Percentiles rank a stretch among this genome's conserved stretches.
phyloP scores from a whole-genome alignment of 2,888 invertebrate genomes.

The Tenthredo distinguenda region DNA sequence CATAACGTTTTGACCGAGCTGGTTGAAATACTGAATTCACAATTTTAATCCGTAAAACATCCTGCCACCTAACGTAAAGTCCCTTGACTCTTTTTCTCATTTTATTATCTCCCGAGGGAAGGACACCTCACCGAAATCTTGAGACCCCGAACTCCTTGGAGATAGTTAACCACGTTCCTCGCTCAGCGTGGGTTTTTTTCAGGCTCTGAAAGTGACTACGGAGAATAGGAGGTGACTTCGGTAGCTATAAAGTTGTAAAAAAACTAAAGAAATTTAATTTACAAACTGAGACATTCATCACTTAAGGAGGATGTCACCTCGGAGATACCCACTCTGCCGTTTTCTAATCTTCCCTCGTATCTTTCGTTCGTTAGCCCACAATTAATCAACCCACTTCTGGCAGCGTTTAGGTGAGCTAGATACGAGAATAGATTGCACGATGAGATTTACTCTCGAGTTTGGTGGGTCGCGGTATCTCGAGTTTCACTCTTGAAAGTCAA shows the following conservation, averaged over 20 bases:
- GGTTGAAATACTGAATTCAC: not conserved
- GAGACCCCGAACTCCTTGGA: not conserved
- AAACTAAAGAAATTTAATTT: not conserved
- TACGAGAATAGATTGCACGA: slow-evolving; percentile 10
- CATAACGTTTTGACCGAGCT: not conserved
- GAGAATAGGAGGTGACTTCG: not conserved
- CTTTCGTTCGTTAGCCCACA: not conserved
- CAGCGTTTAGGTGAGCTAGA: not conserved
- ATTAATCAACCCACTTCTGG: not conserved
- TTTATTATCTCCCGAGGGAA: not conserved
- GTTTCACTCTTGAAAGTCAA: not conserved
- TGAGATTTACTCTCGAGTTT: not conserved
- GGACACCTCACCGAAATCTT: not conserved
- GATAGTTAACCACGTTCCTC: not conserved
- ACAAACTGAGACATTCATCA: not conserved
- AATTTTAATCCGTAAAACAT: not conserved
- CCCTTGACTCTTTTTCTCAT: not conserved
- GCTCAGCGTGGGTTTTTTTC: not conserved
- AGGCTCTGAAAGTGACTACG: not conserved
- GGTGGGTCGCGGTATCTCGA: not conserved
- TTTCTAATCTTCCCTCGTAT: slow-evolving; percentile 3
- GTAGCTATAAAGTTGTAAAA: not conserved
- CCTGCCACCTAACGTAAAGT: not conserved
- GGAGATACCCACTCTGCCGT: not conserved
- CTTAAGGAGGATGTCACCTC: not conserved